Evolutionary conservation across 2,797 vertebrate genomes (phyloP).

Genomic region (Spheniscus humboldti): DNA sequence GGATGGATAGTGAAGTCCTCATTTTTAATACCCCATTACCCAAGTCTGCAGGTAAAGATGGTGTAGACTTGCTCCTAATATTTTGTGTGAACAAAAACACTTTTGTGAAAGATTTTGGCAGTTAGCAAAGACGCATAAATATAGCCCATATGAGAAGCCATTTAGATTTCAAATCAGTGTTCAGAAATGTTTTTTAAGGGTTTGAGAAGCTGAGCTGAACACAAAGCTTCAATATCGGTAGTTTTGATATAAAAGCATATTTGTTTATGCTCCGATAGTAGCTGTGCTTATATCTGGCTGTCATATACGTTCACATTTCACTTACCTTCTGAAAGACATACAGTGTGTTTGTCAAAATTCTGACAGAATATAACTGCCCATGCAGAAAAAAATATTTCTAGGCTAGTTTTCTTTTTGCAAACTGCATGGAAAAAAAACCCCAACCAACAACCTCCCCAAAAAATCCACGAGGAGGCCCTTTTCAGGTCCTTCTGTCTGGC

Average conservation of each 20-base stretch:
- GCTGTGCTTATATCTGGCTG: background rate
- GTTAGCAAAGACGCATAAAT: background rate
- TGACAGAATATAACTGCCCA: background rate
- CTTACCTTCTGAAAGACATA: conserved; percentile 2
- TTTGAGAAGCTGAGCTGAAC: background rate
- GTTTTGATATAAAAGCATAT: background rate
- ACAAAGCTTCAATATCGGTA: background rate
- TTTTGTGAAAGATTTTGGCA: background rate
- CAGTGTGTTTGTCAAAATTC: background rate
- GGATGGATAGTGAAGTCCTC: background rate
- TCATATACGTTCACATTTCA: conserved; percentile 10
- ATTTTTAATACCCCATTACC: background rate
- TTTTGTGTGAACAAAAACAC: background rate
- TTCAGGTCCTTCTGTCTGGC: background rate
- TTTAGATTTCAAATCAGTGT: background rate
- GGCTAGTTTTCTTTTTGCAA: background rate
- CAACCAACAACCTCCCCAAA: background rate
- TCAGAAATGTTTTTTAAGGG: background rate
- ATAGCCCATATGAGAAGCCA: background rate
- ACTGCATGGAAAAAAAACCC: background rate
- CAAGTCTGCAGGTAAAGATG: background rate
- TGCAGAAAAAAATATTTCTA: conserved; percentile 16
- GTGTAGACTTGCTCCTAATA: background rate
- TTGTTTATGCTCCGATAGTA: background rate
- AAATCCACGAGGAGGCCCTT: background rate